Conservation (phyloP, 2,113 vertebrate species). For the Puntigrus tetrazona region DNA sequence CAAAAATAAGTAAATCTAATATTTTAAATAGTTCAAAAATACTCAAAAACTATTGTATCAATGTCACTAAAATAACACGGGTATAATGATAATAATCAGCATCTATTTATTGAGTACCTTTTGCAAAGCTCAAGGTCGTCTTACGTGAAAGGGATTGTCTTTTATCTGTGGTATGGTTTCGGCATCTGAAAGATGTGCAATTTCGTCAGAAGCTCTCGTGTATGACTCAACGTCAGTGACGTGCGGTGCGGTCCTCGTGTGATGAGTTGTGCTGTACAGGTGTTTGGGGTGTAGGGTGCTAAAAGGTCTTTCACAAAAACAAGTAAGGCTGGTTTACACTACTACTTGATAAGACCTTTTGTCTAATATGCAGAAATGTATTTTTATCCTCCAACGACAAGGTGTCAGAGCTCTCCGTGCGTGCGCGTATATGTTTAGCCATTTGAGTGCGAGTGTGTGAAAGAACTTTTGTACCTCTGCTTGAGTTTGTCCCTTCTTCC, state of each 20-base stretch:
- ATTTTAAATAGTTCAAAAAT: too few relatives aligned
- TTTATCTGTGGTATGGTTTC: background rate
- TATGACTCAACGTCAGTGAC: conserved; percentile 5
- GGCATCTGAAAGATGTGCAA: conserved; percentile 5
- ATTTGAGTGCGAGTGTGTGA: conserved; percentile 32
- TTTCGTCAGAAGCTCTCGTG: background rate
- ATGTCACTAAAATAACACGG: background rate
- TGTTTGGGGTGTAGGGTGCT: conserved; percentile 23
- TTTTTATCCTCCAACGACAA: background rate
- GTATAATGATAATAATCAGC: background rate
- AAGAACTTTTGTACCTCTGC: conserved; percentile 32
- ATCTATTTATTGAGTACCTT: background rate
- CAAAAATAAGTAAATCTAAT: too few relatives aligned
- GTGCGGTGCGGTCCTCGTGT: background rate
- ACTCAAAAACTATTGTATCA: background rate
- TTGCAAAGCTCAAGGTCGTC: background rate
- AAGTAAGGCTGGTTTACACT: conserved; percentile 48
- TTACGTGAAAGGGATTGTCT: background rate
- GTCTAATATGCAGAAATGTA: background rate
- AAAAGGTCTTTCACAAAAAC: conserved; percentile 44
- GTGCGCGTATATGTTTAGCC: background rate
- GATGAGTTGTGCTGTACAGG: conserved; percentile 27
- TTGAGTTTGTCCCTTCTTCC: conserved; percentile 34
- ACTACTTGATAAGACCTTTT: conserved; percentile 24
- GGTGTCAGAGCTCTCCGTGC: background rate